Base-by-base conservation (phyloP, 2,888 invertebrate genomes). In the Oeneis ivallda region DNA sequence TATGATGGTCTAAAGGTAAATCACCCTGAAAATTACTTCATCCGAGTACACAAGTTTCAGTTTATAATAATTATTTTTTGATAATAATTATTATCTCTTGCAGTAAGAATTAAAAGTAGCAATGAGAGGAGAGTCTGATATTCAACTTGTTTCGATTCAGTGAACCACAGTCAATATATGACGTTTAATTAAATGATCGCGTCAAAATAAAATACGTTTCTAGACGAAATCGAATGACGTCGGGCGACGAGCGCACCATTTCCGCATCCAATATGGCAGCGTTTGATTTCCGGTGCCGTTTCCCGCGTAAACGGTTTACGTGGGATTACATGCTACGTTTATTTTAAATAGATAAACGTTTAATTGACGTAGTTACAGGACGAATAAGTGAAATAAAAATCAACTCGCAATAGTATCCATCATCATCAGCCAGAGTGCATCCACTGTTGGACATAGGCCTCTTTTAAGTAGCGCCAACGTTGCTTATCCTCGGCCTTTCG, bases 181-280 rank as follows among this genome's bases (percentile, higher is more conserved):
- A 58, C 41, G 49, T 70, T 66, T 71, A 72, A 72, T 70, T 72
- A 66, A 72, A 70, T 71, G 65, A 62, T 62, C 53, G 60, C 64
- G 62, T 66, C 68, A 64, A 68, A 70, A 70, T 65, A 70, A 67
- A 70, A 74, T 70, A 69, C 69, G 69, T 71, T 73, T 67, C 66
- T 68, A 70, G 65, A 70, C 72, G 65, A 74, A 74, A 75, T 74
- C 76, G 69, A 79, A 76, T 79, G 75, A 77, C 72, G 66, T 65
- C 69, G 74, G 72, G 72, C 76, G 77, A 74, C 77, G 75, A 76
- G 76, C 76, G 76, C 76, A 73, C 81, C 84, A 89, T 91, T 89
- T 92, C 91, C 91, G 87, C 77, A 83, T 87, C 82, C 86, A 90
- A 89, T 87, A 89, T 85, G 89, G 89, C 89, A 74, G 84, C 83